A percentile compares a stretch with the other conserved stretches of the same genome.
Conservation (phyloP, 2,888 invertebrate species). For the Pachliopta kotzebuea region DNA sequence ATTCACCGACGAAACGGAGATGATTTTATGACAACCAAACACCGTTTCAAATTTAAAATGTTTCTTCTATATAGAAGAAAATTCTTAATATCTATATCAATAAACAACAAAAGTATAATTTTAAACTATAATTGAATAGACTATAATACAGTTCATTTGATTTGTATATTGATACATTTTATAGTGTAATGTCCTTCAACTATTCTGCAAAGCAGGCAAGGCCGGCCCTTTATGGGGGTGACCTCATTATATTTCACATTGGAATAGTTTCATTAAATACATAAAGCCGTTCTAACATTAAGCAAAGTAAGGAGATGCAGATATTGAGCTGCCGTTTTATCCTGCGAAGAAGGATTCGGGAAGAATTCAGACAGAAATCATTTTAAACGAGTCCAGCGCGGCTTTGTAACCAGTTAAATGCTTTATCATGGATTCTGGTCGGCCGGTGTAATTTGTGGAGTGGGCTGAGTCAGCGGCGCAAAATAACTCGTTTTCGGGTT, state of each 20-base stretch:
- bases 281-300: constrained; percentile 61
- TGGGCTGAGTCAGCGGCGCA: constrained; percentile 55
- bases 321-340: neutral
- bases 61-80: constrained; percentile 9
- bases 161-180: constrained; percentile 10
- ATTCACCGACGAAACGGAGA: constrained; percentile 55
- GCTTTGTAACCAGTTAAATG: constrained; percentile 40
- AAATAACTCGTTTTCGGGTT: constrained; percentile 66
- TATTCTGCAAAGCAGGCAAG: constrained; percentile 64
- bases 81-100: neutral
- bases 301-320: constrained; percentile 39
- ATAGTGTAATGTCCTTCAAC: constrained; percentile 55
- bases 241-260: constrained; percentile 74
- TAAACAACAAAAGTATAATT: neutral
- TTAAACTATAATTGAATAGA: neutral
- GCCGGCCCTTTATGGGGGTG: constrained; percentile 71
- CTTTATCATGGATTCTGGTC: constrained; percentile 33
- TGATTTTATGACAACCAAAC: constrained; percentile 65
- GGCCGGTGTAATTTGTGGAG: constrained; percentile 45
- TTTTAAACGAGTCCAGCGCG: constrained; percentile 19
- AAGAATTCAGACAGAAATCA: constrained; percentile 11
- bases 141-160: neutral
- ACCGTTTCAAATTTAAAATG: constrained; percentile 55
- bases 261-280: constrained; percentile 74
- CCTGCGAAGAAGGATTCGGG: neutral